Base-by-base conservation (phyloP, 2,888 invertebrate genomes). In the Heliothis peltigera region DNA sequence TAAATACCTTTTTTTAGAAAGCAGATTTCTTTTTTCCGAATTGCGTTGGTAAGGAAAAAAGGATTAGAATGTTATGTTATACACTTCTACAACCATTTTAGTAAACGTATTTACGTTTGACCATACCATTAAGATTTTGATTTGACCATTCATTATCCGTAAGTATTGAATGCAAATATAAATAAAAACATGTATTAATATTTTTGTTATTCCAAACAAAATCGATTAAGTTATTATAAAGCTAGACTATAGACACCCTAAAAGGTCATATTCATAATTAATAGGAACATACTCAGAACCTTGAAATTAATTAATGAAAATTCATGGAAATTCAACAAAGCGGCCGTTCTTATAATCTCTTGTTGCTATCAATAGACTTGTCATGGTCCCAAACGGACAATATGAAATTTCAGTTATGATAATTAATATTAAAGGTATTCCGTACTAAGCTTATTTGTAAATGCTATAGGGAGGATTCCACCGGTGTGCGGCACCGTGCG, bases 341-440 rank as follows among this genome's bases (percentile, higher is more conserved):
- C 1, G 17, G 3, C 8, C 6, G 0, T 18, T 39, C 12, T 65
- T 18, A 21, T 44, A 17, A 2, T 10, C 4, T 39, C 15, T 42
- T 39, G 2, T 28, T 18, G 32, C 8, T 43, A 28, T 28, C 7
- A 49, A 48, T 10, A 10, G 6, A 18, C 39, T 43, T 52, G 44
- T 42, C 12, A 25, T 21, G 1, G 8, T 57, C 7, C 12, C 15
- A 5, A 18, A n/a, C 17, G 44, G 47, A 44, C 7, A 8, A 49
- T 7, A 49, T 42, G 57, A 7, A 73, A 57, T 32, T 0, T 18
- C 52, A 25, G 35, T 21, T 39, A 15, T 12, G 5, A 21, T 4
- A 53, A 28, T 22, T 51, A 25, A 51, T 64, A 64, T 64, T 25
- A 32, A 39, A 46, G 6, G 17, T n/a, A 51, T 64, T 55, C 19